Conservation (phyloP, 2,113 vertebrate species). For the Peromyscus leucopus region DNA sequence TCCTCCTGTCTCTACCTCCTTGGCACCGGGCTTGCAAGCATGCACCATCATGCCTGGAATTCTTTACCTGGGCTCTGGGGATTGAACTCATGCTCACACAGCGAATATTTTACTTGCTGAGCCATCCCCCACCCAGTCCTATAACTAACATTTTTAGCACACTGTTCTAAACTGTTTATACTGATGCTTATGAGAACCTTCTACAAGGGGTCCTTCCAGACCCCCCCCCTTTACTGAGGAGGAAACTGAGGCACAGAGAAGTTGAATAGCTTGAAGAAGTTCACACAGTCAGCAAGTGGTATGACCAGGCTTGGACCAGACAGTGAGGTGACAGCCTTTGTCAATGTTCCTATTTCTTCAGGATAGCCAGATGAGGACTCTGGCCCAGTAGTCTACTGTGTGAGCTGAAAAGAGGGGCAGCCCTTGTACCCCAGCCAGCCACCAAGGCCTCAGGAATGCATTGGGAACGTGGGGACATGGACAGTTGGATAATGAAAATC, state of each 20-base stretch:
- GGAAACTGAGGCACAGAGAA: background rate
- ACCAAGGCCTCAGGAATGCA: background rate
- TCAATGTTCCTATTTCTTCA: background rate
- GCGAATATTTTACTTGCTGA: background rate
- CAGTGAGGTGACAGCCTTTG: background rate
- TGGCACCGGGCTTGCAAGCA: background rate
- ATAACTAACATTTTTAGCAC: background rate
- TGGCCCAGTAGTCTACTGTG: background rate
- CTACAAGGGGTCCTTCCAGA: background rate
- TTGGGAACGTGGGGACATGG: fast-evolving
- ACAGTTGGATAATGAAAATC: background rate
- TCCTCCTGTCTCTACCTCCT: background rate
- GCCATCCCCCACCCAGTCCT: background rate
- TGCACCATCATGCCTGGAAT: fast-evolving
- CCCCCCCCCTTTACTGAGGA: background rate
- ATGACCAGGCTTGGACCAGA: background rate
- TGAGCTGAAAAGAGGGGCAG: background rate
- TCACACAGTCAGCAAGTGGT: background rate
- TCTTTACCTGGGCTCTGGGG: background rate
- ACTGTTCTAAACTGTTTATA: background rate
- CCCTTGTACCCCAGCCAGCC: background rate
- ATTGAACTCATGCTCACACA: background rate
- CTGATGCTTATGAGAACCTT: background rate
- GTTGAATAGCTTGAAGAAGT: background rate
- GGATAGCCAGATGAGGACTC: background rate